Conservation (phyloP, 2,888 invertebrate species). For the Drosophila melanosoma region DNA sequence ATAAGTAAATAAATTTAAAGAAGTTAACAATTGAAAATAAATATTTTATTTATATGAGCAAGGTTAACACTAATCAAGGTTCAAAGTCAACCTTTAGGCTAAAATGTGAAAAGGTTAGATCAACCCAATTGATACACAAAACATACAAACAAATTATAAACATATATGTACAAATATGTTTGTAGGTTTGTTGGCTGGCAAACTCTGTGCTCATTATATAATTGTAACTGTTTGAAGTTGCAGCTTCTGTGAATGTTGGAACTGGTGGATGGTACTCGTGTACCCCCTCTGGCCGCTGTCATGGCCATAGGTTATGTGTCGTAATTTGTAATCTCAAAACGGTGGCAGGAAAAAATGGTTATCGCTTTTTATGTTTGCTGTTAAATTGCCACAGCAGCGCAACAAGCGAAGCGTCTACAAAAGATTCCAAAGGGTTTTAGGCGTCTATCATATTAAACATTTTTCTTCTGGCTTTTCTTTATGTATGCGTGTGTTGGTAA, state of each 20-base stretch:
- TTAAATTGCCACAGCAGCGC: slow-evolving; percentile 68
- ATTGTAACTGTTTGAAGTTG: slow-evolving; percentile 73
- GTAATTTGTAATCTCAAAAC: slow-evolving; percentile 71
- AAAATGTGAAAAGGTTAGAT: not conserved
- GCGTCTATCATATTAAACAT: slow-evolving; percentile 68
- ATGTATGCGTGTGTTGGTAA: slow-evolving; percentile 13
- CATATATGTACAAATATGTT: not conserved
- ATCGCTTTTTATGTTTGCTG: slow-evolving; percentile 70
- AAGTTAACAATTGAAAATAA: not conserved
- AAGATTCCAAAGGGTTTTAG: slow-evolving; percentile 56
- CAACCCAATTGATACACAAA: slow-evolving; percentile 43
- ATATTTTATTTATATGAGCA: not conserved
- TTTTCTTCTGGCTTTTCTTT: slow-evolving; percentile 32
- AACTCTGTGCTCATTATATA: slow-evolving; percentile 66
- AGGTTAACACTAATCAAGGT: not conserved
- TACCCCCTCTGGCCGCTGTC: slow-evolving; percentile 32
- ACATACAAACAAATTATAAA: slow-evolving; percentile 19
- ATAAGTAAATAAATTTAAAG: not conserved
- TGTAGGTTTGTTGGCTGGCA: slow-evolving; percentile 23
- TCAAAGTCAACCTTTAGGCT: not conserved
- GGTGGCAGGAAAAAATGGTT: slow-evolving; percentile 67
- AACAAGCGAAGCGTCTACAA: slow-evolving; percentile 36
- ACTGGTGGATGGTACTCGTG: slow-evolving; percentile 27
- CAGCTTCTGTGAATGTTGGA: slow-evolving; percentile 1
- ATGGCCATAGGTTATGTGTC: slow-evolving; percentile 67